Evolutionary conservation across 2,797 vertebrate species (phyloP).

Genomic region (Vireo griseus): DNA sequence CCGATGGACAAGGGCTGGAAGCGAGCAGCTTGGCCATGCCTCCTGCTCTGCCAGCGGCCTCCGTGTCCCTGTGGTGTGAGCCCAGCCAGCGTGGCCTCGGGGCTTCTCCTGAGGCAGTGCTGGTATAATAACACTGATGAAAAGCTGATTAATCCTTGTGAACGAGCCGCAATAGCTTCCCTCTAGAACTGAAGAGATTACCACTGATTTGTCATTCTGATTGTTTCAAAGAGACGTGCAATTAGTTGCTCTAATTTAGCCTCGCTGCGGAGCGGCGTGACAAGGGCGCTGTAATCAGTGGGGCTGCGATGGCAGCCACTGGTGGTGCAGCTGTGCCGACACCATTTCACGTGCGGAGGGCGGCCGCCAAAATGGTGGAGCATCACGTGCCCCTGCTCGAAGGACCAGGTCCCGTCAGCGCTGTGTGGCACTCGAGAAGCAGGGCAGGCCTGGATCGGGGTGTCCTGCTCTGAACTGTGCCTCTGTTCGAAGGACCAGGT

Average conservation of each 20-base stretch:
- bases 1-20: not conserved
- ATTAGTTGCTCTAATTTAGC: slow-evolving; percentile 34
- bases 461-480: not conserved
- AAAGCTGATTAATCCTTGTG: slow-evolving; percentile 38
- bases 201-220: slow-evolving; percentile 57
- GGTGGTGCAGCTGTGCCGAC: slow-evolving; percentile 12
- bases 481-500: rapidly evolving
- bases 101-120: not conserved
- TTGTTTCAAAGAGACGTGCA: slow-evolving; percentile 60
- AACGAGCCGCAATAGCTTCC: not conserved
- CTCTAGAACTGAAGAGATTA: slow-evolving; percentile 25
- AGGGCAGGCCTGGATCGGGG: no score
- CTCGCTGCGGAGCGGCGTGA: not conserved
- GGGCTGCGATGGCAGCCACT: not conserved
- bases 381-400: rapidly evolving
- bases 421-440: no score
- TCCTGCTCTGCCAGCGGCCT: not conserved
- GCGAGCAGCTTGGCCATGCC: not conserved
- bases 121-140: slow-evolving; percentile 54
- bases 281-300: not conserved
- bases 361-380: not conserved
- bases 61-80: not conserved
- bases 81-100: not conserved
- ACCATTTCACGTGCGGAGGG: not conserved
- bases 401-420: not conserved